phyloP scores from a whole-genome alignment of 2,113 vertebrate species.

The Lichenostomus cassidix region DNA sequence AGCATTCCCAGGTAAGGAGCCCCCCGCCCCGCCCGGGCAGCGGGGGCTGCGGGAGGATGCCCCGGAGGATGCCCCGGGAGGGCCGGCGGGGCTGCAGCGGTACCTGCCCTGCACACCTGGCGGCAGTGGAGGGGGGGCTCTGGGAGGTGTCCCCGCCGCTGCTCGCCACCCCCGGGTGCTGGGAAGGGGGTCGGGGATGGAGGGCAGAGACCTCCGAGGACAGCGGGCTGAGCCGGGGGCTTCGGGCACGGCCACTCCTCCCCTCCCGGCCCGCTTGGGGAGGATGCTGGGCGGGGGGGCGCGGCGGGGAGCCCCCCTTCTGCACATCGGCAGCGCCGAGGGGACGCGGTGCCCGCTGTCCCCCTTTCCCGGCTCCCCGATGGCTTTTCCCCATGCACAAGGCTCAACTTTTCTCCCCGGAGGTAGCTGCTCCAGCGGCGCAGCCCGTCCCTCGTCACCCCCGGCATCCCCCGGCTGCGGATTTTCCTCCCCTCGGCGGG shows the following conservation, averaged over 20 bases:
- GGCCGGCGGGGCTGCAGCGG: neutral
- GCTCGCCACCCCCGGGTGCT: neutral
- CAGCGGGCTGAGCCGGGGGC: neutral
- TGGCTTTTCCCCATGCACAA: neutral
- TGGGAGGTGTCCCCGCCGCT: neutral
- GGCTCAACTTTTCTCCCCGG: constrained; percentile 63
- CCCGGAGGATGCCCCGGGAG: constrained; percentile 5
- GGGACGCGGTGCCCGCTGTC: neutral
- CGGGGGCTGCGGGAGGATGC: neutral
- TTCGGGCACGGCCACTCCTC: constrained; percentile 8
- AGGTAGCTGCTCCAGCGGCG: neutral
- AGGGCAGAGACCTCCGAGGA: neutral
- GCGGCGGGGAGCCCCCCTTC: neutral
- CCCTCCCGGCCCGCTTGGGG: neutral
- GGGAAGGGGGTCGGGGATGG: neutral
- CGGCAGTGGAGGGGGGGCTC: neutral
- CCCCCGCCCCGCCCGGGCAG: neutral
- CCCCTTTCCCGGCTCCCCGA: neutral
- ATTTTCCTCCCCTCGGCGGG: neutral
- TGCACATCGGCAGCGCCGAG: neutral
- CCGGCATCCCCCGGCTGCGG: neutral
- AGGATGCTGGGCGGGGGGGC: neutral
- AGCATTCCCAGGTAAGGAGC: constrained; percentile 43
- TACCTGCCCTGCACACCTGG: constrained; percentile 32
- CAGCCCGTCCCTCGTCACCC: neutral